Evolutionary conservation across 2,113 vertebrate genomes (phyloP).

Genomic region (Megaptera novaeangliae): DNA sequence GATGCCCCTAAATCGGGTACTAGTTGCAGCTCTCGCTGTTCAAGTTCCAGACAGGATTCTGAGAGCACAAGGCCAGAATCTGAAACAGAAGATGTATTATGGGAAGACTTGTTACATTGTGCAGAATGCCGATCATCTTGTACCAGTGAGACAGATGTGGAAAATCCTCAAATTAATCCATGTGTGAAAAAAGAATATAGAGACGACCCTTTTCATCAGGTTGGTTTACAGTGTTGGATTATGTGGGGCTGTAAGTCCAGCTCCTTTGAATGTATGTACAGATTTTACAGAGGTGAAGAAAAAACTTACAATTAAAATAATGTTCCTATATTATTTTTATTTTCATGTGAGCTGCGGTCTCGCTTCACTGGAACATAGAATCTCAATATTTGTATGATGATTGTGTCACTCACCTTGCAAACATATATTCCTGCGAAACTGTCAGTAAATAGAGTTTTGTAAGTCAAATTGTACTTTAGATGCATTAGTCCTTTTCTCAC

Average conservation of each 20-base stretch:
- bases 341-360: conserved; percentile 4
- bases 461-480: not conserved
- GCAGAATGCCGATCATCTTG: conserved; percentile 96
- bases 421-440: not conserved
- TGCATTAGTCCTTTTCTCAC: not conserved
- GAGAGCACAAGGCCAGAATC: conserved; percentile 96
- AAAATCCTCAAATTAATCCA: conserved; percentile 87
- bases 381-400: not conserved
- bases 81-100: conserved; percentile 95
- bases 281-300: not conserved
- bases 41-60: conserved; percentile 94
- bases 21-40: conserved; percentile 96
- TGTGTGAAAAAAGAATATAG: conserved; percentile 93
- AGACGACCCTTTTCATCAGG: conserved; percentile 98
- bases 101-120: conserved; percentile 97
- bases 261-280: not conserved
- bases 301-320: not conserved
- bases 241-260: not conserved
- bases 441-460: conserved; percentile 4
- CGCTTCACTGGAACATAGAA: not conserved
- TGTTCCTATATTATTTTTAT: not conserved
- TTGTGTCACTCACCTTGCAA: not conserved
- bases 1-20: conserved; percentile 93
- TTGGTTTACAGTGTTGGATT: conserved; percentile 67
- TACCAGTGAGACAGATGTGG: conserved; percentile 94